Percentiles rank a stretch among this genome's conserved stretches.
Conservation (phyloP, 2,113 vertebrate genomes). For the Paradoxurus hermaphroditus region DNA sequence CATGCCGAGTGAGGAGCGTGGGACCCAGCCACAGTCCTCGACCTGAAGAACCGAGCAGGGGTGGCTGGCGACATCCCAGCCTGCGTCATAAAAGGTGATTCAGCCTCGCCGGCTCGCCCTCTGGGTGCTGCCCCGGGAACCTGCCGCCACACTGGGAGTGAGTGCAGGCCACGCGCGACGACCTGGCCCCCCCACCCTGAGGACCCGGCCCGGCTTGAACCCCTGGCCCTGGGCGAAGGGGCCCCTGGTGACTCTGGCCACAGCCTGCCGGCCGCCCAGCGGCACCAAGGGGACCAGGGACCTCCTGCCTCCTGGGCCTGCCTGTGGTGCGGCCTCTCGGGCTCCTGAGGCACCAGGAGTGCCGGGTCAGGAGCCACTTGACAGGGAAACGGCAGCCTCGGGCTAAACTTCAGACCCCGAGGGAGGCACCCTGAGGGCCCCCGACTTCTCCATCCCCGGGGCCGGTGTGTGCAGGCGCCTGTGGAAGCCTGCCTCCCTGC, state of each 20-base stretch:
- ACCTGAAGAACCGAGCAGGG: not conserved
- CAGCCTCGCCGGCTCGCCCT: not conserved
- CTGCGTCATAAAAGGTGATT: not conserved
- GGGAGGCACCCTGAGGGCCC: not conserved
- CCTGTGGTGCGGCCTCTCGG: rapidly evolving
- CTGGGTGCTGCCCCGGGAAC: rapidly evolving
- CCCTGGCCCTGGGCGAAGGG: not conserved
- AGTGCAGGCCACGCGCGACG: not conserved
- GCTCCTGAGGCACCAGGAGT: rapidly evolving
- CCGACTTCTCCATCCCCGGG: not conserved
- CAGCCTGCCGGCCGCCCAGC: not conserved
- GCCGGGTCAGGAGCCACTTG: not conserved
- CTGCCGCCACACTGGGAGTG: not conserved
- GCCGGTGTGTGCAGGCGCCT: not conserved
- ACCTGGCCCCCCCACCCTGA: no score
- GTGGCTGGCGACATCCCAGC: not conserved
- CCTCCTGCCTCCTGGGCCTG: rapidly evolving
- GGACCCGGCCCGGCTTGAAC: not conserved
- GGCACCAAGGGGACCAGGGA: not conserved
- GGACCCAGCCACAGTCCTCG: not conserved
- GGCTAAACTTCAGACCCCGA: not conserved
- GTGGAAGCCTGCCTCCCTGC: rapidly evolving
- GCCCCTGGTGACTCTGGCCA: rapidly evolving
- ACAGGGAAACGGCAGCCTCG: not conserved
- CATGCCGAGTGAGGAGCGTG: not conserved